These are phyloP conservation scores for Diplogasteroides magnus DNA, from an alignment of 1,140 invertebrate species.

Conservation along the genomic window DNA sequence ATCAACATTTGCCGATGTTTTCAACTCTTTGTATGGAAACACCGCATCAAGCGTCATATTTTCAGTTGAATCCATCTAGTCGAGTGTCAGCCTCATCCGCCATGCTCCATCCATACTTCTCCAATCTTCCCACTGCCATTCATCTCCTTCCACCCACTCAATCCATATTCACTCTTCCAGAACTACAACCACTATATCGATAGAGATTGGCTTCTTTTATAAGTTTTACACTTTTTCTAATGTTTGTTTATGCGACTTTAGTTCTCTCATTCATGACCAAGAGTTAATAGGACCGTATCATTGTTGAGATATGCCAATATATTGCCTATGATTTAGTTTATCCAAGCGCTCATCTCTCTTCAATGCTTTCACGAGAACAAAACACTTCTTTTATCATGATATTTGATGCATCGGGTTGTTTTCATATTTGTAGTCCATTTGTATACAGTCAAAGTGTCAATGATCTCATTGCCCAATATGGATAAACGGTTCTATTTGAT, in stretches of 20 bases:
- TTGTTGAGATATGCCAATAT: too few relatives aligned
- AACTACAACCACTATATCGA: conserved; percentile 10
- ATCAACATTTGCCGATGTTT: conserved; percentile 14
- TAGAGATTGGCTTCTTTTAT: not conserved
- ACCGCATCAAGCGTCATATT: conserved; percentile 16
- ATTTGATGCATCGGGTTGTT: too few relatives aligned
- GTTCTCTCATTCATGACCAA: not conserved
- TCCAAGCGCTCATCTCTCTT: too few relatives aligned
- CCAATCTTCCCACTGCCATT: conserved; percentile 76
- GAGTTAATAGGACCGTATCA: too few relatives aligned
- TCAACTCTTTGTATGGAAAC: conserved; percentile 30
- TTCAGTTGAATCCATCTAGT: conserved; percentile 76
- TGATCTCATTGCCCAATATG: too few relatives aligned
- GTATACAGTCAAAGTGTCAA: too few relatives aligned
- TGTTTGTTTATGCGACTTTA: not conserved
- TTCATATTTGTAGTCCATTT: too few relatives aligned
- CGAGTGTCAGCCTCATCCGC: conserved; percentile 81
- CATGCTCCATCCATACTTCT: conserved; percentile 82
- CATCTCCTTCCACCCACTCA: conserved; percentile 71
- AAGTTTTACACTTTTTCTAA: not conserved
- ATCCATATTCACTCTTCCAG: conserved; percentile 31
- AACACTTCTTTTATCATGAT: too few relatives aligned
- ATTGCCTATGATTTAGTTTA: too few relatives aligned
- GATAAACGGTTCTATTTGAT: too few relatives aligned
- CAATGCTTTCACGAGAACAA: too few relatives aligned